Evolutionary conservation across 2,888 invertebrate species (phyloP).

Genomic region (Gortyna flavago): DNA sequence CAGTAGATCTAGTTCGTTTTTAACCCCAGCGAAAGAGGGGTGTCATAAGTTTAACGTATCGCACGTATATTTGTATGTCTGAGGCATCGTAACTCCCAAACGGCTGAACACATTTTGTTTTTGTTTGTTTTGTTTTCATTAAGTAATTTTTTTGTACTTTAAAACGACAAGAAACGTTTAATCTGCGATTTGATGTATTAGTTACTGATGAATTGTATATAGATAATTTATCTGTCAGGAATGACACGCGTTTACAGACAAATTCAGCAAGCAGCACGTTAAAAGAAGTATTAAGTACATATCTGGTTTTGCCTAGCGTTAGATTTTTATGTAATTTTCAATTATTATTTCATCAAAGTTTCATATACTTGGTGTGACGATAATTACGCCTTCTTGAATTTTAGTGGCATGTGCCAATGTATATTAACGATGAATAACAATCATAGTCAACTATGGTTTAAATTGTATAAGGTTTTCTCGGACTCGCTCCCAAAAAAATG

Average conservation of each 20-base stretch:
- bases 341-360: background rate
- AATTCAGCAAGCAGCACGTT: background rate
- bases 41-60: background rate
- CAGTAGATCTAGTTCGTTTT: conserved; percentile 24
- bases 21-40: background rate
- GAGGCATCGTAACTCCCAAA: background rate
- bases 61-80: background rate
- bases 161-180: background rate
- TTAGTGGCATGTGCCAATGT: background rate
- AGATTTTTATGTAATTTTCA: background rate
- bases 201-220: background rate
- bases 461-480: background rate
- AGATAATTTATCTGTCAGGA: background rate
- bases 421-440: background rate
- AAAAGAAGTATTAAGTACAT: background rate
- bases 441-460: background rate
- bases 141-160: no score
- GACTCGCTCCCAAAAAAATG: background rate
- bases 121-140: no score
- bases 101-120: background rate
- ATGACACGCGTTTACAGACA: background rate
- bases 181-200: background rate
- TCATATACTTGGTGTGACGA: no score
- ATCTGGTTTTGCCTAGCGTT: background rate
- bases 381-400: background rate